Evolutionary conservation across 2,888 invertebrate genomes (phyloP).

Genomic region (Ceraclea dissimilis): DNA sequence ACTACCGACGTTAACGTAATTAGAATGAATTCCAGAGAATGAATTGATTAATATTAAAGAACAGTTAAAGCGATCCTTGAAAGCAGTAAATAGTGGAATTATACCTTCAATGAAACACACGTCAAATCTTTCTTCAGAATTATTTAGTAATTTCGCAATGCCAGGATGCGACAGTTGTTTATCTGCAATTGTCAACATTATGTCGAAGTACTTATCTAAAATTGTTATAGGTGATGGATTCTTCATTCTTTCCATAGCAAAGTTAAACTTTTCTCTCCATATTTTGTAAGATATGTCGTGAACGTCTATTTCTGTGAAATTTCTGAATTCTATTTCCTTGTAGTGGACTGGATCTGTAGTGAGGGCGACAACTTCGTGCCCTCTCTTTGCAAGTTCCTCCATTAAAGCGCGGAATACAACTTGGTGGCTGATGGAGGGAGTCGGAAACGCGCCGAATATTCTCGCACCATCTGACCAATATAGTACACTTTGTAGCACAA

Average conservation of each 20-base stretch:
- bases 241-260: conserved; percentile 9
- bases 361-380: conserved; percentile 41
- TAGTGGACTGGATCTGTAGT: conserved; percentile 41
- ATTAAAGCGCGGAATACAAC: conserved; percentile 38
- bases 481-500: not conserved
- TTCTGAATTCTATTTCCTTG: conserved; percentile 27
- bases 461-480: conserved; percentile 28
- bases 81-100: conserved; percentile 42
- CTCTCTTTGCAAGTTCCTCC: conserved; percentile 36
- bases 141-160: conserved; percentile 28
- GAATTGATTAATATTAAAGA: conserved; percentile 49
- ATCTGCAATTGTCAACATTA: conserved; percentile 22
- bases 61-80: conserved; percentile 46
- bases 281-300: conserved; percentile 33
- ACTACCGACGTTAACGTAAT: conserved; percentile 46
- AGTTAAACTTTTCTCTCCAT: conserved; percentile 24
- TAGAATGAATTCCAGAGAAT: conserved; percentile 41
- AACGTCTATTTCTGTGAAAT: conserved; percentile 34
- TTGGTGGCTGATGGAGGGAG: conserved; percentile 44
- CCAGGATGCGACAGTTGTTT: conserved; percentile 28
- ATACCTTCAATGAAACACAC: conserved; percentile 50
- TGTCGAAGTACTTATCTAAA: conserved; percentile 7
- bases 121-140: conserved; percentile 46
- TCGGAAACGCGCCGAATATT: conserved; percentile 38
- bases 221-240: conserved; percentile 2